A percentile compares a stretch with the other conserved stretches of the same genome.
Conservation (phyloP, 2,888 invertebrate genomes). For the Cryptocephalus moraei region DNA sequence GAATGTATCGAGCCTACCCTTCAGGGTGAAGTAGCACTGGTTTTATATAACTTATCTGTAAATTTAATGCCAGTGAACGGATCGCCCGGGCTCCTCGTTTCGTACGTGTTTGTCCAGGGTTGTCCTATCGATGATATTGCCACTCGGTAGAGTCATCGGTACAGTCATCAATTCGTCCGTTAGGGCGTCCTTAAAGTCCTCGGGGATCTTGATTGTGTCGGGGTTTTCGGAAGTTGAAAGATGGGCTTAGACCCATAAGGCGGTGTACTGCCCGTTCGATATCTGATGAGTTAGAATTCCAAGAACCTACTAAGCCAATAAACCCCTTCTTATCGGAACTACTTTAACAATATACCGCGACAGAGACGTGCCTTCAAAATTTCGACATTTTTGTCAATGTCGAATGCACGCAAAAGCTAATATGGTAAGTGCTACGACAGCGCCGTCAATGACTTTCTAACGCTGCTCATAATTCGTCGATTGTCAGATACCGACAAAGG, state of each 20-base stretch:
- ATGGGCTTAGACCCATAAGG: slow-evolving; percentile 17
- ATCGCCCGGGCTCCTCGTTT: slow-evolving; percentile 58
- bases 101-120: slow-evolving; percentile 60
- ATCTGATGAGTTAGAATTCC: too few relatives aligned
- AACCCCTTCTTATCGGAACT: too few relatives aligned
- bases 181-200: slow-evolving; percentile 65
- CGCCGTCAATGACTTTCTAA: too few relatives aligned
- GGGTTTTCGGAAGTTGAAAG: not conserved
- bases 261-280: slow-evolving; percentile 25
- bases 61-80: slow-evolving; percentile 67
- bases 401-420: too few relatives aligned
- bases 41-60: slow-evolving; percentile 40
- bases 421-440: too few relatives aligned
- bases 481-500: too few relatives aligned
- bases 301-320: too few relatives aligned
- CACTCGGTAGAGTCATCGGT: slow-evolving; percentile 65
- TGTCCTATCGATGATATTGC: slow-evolving; percentile 60
- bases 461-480: too few relatives aligned
- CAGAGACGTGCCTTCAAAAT: too few relatives aligned
- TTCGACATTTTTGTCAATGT: too few relatives aligned
- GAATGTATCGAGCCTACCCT: slow-evolving; percentile 64
- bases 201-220: slow-evolving; percentile 45
- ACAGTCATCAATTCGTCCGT: slow-evolving; percentile 67
- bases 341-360: too few relatives aligned
- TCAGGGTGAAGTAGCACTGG: slow-evolving; percentile 55